phyloP scores from a whole-genome alignment of 2,113 vertebrate species.

The Aramus guarauna region DNA sequence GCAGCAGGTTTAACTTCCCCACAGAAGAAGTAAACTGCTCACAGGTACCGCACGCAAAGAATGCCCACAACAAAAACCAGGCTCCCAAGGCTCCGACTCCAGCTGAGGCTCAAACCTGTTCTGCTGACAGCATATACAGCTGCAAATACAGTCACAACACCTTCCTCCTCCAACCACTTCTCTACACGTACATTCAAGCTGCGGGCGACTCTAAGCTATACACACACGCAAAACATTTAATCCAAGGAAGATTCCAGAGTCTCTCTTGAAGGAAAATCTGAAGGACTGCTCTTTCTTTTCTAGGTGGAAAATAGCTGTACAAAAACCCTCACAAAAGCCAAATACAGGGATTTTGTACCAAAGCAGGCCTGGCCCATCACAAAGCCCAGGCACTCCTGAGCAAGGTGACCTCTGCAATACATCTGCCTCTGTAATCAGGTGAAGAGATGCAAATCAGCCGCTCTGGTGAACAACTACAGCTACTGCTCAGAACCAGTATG shows the following conservation, averaged over 20 bases:
- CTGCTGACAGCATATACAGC: background rate
- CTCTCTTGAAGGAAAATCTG: background rate
- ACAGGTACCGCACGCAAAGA: background rate
- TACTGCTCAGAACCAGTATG: background rate
- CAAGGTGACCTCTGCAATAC: background rate
- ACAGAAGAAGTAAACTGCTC: background rate
- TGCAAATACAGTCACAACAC: background rate
- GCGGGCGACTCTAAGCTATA: background rate
- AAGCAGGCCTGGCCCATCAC: background rate
- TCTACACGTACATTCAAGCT: accelerated
- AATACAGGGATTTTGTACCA: background rate
- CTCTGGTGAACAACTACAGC: background rate
- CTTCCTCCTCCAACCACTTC: background rate
- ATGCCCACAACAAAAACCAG: background rate
- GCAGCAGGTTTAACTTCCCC: background rate
- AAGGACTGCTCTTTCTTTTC: background rate
- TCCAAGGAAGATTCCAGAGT: background rate
- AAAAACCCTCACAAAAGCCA: background rate
- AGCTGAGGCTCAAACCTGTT: background rate
- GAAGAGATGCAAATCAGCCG: background rate
- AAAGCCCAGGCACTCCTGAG: background rate
- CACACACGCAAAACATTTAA: background rate
- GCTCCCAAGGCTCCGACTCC: background rate
- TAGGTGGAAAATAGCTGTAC: background rate
- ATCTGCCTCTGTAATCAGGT: background rate